phyloP scores from a whole-genome alignment of 2,113 vertebrate genomes.

The Clinocottus analis region DNA sequence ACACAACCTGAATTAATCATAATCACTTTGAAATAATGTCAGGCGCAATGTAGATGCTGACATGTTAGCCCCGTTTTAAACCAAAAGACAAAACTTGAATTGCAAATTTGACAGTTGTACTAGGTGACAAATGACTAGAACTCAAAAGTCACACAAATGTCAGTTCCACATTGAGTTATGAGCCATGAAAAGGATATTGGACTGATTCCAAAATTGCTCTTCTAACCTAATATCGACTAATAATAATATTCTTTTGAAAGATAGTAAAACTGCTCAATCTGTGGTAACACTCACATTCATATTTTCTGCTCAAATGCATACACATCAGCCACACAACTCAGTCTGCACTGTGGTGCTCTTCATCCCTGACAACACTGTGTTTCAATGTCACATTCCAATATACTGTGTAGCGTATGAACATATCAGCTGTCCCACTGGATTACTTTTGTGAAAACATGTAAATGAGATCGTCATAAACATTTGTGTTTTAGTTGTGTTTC shows the following conservation, averaged over 20 bases:
- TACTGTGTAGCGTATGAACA: slow-evolving; percentile 6
- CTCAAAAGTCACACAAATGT: slow-evolving; percentile 1
- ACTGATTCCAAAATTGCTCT: not conserved
- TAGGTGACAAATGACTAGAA: not conserved
- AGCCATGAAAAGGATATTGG: not conserved
- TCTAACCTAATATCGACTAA: slow-evolving; percentile 9
- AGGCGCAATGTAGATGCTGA: not conserved
- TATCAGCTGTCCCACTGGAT: slow-evolving; percentile 1
- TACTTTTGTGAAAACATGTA: slow-evolving; percentile 31
- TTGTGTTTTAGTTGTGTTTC: slow-evolving; percentile 58
- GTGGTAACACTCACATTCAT: slow-evolving; percentile 1
- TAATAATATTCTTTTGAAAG: slow-evolving; percentile 3
- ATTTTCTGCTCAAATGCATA: slow-evolving; percentile 30
- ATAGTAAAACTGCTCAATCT: not conserved
- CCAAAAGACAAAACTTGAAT: not conserved
- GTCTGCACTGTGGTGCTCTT: slow-evolving; percentile 28
- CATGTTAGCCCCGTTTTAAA: not conserved
- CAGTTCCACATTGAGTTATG: not conserved
- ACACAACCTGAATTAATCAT: slow-evolving; percentile 1
- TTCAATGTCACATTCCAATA: slow-evolving; percentile 33
- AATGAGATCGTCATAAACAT: slow-evolving; percentile 47
- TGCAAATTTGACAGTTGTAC: not conserved
- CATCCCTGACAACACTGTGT: slow-evolving; percentile 52
- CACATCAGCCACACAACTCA: slow-evolving; percentile 40
- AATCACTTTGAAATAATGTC: not conserved